phyloP scores from a whole-genome alignment of 2,113 vertebrate species.

The Phaethornis superciliosus region DNA sequence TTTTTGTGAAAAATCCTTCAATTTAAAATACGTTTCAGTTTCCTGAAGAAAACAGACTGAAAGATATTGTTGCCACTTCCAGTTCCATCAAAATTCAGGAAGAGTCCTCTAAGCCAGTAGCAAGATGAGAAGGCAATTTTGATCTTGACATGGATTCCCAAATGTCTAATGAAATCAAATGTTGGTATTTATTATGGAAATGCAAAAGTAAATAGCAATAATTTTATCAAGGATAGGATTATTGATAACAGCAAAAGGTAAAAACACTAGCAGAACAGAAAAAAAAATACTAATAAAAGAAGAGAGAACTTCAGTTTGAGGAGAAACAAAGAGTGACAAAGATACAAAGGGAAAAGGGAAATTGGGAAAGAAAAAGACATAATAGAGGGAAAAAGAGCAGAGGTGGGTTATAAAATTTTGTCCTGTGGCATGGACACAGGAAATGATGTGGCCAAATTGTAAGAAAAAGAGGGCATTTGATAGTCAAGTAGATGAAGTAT shows the following conservation, averaged over 20 bases:
- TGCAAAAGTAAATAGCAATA: not conserved
- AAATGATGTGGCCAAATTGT: not conserved
- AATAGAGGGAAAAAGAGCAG: not conserved
- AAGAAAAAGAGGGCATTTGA: not conserved
- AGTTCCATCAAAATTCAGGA: not conserved
- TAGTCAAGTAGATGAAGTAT: not conserved
- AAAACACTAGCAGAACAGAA: not conserved
- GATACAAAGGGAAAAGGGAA: fast-evolving
- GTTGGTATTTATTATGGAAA: not conserved
- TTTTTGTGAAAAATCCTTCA: not conserved
- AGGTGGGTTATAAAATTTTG: not conserved
- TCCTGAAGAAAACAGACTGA: not conserved
- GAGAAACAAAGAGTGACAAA: not conserved
- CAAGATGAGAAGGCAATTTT: not conserved
- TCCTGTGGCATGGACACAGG: not conserved
- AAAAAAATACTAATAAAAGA: no score
- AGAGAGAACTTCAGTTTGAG: not conserved
- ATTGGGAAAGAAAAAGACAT: not conserved
- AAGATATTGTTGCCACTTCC: not conserved
- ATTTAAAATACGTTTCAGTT: not conserved
- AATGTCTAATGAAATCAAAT: not conserved
- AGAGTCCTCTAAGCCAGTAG: not conserved
- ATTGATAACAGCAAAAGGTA: not conserved
- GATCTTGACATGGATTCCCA: not conserved
- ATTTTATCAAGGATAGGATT: not conserved